Conservation (phyloP, 2,113 vertebrate genomes). For the Oxyura jamaicensis region DNA sequence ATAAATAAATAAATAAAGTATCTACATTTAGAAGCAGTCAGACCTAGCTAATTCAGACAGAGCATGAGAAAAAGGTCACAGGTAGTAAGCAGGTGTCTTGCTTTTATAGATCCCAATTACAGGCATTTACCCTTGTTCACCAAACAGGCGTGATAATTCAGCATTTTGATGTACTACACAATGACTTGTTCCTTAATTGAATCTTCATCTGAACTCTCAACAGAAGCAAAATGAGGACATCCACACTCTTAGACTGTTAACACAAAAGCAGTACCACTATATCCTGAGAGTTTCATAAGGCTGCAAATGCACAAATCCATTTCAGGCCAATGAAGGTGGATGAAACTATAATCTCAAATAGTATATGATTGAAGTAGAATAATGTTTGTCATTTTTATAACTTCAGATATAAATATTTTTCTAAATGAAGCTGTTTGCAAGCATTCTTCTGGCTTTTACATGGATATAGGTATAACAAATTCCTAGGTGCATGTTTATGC, state of each 20-base stretch:
- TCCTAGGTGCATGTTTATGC: neutral
- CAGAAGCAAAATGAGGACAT: neutral
- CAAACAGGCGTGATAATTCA: neutral
- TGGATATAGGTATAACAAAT: neutral
- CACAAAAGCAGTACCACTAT: neutral
- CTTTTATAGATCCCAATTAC: neutral
- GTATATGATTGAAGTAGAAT: neutral
- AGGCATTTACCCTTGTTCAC: neutral
- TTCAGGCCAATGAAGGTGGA: neutral
- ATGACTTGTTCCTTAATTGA: neutral
- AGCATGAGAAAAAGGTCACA: neutral
- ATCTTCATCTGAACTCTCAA: neutral
- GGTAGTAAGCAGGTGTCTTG: neutral
- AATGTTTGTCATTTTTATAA: neutral
- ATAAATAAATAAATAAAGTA: too few relatives aligned
- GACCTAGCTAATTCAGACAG: neutral
- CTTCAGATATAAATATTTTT: neutral
- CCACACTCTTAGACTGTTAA: neutral
- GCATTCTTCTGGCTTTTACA: neutral
- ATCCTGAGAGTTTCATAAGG: neutral
- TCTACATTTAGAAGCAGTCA: neutral
- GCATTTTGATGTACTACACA: neutral
- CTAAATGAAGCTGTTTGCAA: neutral
- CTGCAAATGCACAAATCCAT: neutral
- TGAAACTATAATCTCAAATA: neutral